Conservation (phyloP, 2,888 invertebrate species). For the Tetragnatha montana region DNA sequence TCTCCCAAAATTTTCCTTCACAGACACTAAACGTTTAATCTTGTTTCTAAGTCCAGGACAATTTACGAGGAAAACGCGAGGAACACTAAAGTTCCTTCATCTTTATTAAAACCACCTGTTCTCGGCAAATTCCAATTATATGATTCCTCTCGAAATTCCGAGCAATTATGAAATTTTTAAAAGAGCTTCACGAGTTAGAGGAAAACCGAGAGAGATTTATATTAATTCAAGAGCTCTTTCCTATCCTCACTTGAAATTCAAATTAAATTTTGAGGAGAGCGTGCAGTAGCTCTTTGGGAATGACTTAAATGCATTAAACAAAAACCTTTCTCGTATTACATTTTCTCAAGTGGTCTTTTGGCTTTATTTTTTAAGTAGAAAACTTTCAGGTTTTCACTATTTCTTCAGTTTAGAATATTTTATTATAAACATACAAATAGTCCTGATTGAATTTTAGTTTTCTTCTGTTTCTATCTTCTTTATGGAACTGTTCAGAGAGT, state of each 20-base stretch:
- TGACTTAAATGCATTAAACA: neutral
- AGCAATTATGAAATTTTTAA: conserved; percentile 35
- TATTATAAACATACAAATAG: neutral
- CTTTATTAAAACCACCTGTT: conserved; percentile 21
- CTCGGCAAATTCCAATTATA: conserved; percentile 41
- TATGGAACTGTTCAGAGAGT: neutral
- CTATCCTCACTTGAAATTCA: neutral
- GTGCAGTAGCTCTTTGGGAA: neutral
- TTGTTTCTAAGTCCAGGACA: neutral
- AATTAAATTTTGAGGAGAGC: conserved; percentile 11
- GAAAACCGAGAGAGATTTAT: neutral
- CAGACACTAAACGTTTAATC: neutral
- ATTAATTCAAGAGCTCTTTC: neutral
- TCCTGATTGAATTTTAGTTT: neutral
- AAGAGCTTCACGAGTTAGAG: neutral
- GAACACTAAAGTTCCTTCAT: neutral
- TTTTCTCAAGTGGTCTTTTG: neutral
- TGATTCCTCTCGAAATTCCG: neutral
- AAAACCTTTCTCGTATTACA: neutral
- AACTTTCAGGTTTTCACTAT: neutral
- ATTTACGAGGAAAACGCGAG: neutral
- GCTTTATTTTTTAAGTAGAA: neutral
- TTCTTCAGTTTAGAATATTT: neutral
- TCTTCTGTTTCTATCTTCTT: neutral
- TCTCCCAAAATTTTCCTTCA: neutral